Conservation (phyloP, 2,888 invertebrate genomes). For the Drosophila prolongata region DNA sequence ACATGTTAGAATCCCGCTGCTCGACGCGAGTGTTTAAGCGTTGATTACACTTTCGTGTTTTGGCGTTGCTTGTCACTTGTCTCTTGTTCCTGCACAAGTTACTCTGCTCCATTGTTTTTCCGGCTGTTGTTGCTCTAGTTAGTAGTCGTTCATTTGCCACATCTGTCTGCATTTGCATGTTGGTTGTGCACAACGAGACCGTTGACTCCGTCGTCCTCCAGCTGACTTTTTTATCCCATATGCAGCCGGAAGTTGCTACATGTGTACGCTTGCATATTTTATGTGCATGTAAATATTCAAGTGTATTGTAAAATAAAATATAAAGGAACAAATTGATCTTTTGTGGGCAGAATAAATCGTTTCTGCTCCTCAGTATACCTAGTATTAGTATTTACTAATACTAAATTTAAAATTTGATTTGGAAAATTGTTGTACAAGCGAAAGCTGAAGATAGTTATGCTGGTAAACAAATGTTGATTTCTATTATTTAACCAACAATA, state of each 20-base stretch:
- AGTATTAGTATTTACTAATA: no score
- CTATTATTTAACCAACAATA: no score
- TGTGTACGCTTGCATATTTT: slow-evolving; percentile 4
- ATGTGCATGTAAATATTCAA: slow-evolving; percentile 8
- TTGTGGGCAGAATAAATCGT: background rate
- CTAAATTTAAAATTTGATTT: no score
- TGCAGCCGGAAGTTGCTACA: slow-evolving; percentile 14
- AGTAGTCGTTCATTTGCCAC: slow-evolving; percentile 50
- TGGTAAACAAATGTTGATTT: no score
- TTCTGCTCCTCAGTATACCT: background rate
- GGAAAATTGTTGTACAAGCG: no score
- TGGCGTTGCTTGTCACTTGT: slow-evolving; percentile 66
- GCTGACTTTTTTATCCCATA: slow-evolving; percentile 11
- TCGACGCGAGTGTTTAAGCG: slow-evolving; percentile 75
- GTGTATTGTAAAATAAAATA: background rate
- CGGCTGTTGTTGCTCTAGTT: slow-evolving; percentile 34
- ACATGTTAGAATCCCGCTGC: slow-evolving; percentile 55
- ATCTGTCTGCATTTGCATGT: slow-evolving; percentile 48
- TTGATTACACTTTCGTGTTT: slow-evolving; percentile 80
- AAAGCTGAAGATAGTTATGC: no score
- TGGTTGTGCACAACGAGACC: slow-evolving; percentile 37
- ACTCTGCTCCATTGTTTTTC: slow-evolving; percentile 34
- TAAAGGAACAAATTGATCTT: slow-evolving; percentile 3
- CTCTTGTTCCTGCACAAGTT: slow-evolving; percentile 40
- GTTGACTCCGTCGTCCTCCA: slow-evolving; percentile 34